Evolutionary conservation across 2,797 vertebrate genomes (phyloP), one percentile per base, ranked within the genome.

Genomic region (Rhyacichthys aspro): DNA sequence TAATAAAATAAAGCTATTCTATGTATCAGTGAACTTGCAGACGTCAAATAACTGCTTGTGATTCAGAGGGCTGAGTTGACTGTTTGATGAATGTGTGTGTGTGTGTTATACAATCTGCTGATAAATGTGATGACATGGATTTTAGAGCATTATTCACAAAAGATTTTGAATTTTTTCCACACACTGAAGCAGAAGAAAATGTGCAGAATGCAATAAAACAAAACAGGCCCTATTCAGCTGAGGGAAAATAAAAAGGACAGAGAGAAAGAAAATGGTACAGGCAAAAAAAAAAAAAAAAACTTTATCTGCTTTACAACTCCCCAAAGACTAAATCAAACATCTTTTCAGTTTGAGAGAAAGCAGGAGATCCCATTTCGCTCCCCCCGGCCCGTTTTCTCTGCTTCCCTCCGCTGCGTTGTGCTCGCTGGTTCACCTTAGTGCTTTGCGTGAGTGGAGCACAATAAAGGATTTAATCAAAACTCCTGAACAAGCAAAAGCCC

Each of bases 401-500:
- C 75, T 77, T 79, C 76, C 68, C 77, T 78, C 58, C 49, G 18
- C 59, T 82, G 67, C 39, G 46, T 79, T 70, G 75, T 67, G 80
- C 79, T 89, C 76, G 47, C 77, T 73, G 83, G 76, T 79, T 88
- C 77, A 78, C 89, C 86, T 88, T 79, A 77, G 87, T 83, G 86
- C 88, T 89, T 91, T 89, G 89, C 89, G 85, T 91, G 91, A 92
- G 89, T 88, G 78, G 79, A 91, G 83, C 85, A 91, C 90, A 90
- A 91, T 90, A 91, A 90, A 90, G 86, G 89, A 87, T 90, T 91
- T 89, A 90, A 91, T 88, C 85, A 91, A 89, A 91, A 90, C 86
- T 89, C 88, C 90, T 91, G 90, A 91, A 91, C 90, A 92, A 91
- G 90, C 89, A 90, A 89, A 92, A 90, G 83, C 83, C 79, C 76